These are phyloP conservation scores for Corydoras maculifer DNA, from an alignment of 2,113 vertebrate species.

Conservation along the genomic window DNA sequence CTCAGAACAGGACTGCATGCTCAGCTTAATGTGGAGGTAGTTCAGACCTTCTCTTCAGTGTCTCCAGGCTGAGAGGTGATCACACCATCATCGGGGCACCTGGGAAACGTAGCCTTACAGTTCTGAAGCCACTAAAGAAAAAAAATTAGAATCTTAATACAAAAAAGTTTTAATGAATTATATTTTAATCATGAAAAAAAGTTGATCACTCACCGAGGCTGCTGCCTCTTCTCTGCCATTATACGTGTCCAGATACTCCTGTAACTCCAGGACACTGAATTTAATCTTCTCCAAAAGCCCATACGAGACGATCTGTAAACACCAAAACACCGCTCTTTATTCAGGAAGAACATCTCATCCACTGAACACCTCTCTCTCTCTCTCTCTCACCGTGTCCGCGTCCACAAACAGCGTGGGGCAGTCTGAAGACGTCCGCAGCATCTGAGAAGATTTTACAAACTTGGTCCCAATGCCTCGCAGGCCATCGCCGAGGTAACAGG, in stretches of 20 bases:
- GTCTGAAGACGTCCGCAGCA: slow-evolving; percentile 89
- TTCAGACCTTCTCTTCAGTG: slow-evolving; percentile 88
- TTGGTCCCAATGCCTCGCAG: slow-evolving; percentile 92
- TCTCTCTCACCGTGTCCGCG: slow-evolving; percentile 84
- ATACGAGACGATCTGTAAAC: slow-evolving; percentile 84
- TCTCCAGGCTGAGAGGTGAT: slow-evolving; percentile 82
- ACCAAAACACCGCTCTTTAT: too few species aligned
- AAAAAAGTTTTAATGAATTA: too few species aligned
- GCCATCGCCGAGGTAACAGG: slow-evolving; percentile 88
- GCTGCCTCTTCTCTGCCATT: slow-evolving; percentile 90
- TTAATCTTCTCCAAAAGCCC: slow-evolving; percentile 96
- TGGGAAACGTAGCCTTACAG: slow-evolving; percentile 92
- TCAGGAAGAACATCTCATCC: too few species aligned
- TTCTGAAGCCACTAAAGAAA: slow-evolving; percentile 85
- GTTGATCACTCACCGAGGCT: slow-evolving; percentile 71
- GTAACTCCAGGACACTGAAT: slow-evolving; percentile 94
- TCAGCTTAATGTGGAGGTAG: too few species aligned
- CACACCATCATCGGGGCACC: slow-evolving; percentile 84
- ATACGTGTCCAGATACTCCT: slow-evolving; percentile 97
- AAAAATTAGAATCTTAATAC: slow-evolving; percentile 3
- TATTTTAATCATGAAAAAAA: too few species aligned
- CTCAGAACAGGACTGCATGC: too few species aligned
- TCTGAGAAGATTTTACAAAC: slow-evolving; percentile 93
- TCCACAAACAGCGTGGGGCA: slow-evolving; percentile 94
- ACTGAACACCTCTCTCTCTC: too few species aligned